Conservation (phyloP, 1,140 invertebrate genomes). For the Heliconius hermathena region DNA sequence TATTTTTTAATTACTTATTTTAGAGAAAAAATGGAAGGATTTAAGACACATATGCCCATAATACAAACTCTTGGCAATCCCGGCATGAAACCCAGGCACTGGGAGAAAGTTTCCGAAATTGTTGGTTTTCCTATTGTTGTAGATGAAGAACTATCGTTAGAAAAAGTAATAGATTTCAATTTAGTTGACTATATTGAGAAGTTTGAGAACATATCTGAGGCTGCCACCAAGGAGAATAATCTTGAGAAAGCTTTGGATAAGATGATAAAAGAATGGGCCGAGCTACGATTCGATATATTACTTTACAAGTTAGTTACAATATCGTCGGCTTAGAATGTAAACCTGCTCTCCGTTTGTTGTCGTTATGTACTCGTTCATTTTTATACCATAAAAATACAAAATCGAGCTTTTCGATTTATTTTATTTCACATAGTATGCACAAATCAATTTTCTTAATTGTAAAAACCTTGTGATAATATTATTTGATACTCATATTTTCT, state of each 20-base stretch:
- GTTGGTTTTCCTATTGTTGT: conserved; percentile 96
- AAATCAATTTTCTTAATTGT: too few species aligned
- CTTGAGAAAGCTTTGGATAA: conserved; percentile 94
- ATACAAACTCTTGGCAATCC: conserved; percentile 97
- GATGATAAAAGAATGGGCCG: conserved; percentile 97
- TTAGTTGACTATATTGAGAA: conserved; percentile 94
- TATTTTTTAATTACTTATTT: conserved; percentile 25
- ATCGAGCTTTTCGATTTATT: too few species aligned
- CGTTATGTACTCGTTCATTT: too few species aligned
- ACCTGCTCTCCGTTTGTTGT: too few species aligned
- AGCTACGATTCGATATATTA: conserved; percentile 90
- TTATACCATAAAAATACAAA: too few species aligned
- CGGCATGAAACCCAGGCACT: conserved; percentile 95
- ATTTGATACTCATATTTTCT: too few species aligned
- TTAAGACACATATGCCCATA: conserved; percentile 94
- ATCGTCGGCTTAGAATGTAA: too few species aligned
- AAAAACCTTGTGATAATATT: too few species aligned
- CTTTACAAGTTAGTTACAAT: conserved; percentile 82
- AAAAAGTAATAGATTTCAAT: conserved; percentile 96
- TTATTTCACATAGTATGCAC: too few species aligned
- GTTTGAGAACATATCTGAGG: conserved; percentile 96
- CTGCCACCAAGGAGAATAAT: conserved; percentile 97
- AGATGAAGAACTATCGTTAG: conserved; percentile 91
- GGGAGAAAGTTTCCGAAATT: conserved; percentile 97
- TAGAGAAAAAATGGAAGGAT: conserved; percentile 91